Percentiles rank a stretch among this genome's conserved stretches.
These are phyloP conservation scores for Habroteleia sp. DNA, from an alignment of 2,888 invertebrate species.

Conservation along the genomic window DNA sequence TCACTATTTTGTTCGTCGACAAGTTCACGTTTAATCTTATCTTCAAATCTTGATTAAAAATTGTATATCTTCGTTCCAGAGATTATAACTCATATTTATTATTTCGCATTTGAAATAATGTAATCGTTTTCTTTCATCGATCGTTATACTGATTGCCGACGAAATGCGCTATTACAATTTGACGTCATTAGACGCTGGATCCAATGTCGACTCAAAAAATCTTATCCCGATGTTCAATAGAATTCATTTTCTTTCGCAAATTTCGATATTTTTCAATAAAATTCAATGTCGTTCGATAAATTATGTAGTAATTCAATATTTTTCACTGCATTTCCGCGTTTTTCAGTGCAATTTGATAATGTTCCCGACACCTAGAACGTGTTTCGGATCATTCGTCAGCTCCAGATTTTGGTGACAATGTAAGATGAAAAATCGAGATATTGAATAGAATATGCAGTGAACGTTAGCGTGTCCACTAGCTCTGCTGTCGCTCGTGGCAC, in stretches of 20 bases:
- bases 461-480: slow-evolving; percentile 50
- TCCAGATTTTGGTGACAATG: slow-evolving; percentile 61
- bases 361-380: slow-evolving; percentile 33
- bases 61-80: too few relatives aligned
- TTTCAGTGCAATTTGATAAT: slow-evolving; percentile 44
- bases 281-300: slow-evolving; percentile 24
- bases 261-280: slow-evolving; percentile 33
- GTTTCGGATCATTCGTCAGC: slow-evolving; percentile 49
- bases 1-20: slow-evolving; percentile 9
- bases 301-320: slow-evolving; percentile 42
- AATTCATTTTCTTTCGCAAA: slow-evolving; percentile 6
- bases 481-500: slow-evolving; percentile 35
- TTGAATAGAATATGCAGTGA: slow-evolving; percentile 46
- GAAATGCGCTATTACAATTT: slow-evolving; percentile 3
- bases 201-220: slow-evolving; percentile 6
- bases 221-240: not conserved
- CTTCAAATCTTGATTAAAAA: too few relatives aligned
- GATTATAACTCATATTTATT: too few relatives aligned
- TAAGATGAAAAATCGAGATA: slow-evolving; percentile 61
- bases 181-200: slow-evolving; percentile 10
- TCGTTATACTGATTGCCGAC: not conserved
- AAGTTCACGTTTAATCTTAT: slow-evolving; percentile 8
- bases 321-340: slow-evolving; percentile 40
- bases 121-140: slow-evolving; percentile 6
- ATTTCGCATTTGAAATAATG: not conserved